Evolutionary conservation across 2,113 vertebrate species (phyloP), one percentile per base, ranked within the genome.

Genomic region (Tragelaphus strepsiceros): DNA sequence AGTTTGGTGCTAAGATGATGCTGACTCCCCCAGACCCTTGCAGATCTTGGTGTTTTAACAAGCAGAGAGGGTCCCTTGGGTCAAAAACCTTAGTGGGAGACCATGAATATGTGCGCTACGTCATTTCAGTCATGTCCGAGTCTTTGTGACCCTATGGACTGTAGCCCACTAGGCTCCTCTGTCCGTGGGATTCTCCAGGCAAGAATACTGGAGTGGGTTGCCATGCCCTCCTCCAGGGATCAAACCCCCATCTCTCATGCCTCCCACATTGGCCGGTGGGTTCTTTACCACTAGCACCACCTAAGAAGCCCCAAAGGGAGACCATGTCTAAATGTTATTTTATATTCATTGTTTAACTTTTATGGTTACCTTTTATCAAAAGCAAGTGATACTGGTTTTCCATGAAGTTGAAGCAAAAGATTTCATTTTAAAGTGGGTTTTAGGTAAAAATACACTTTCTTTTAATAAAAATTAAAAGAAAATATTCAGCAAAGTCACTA

Each of bases 1-100:
- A 3, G n/a, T 21, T 11, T 2, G 17, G 53, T 6, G 22, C 43
- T 2, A 0, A 1, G 0, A 19, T 14, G 64, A 46, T 17, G 24
- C 53, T 9, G 84, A 35, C 16, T 6, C 14, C 59, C 30, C 51
- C 30, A 0, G 3, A 54, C 1, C 21, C 28, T n/a, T 51, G 22
- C 2, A 13, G 28, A 21, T n/a, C 28, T 22, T 15, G 2, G 32
- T 28, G 54, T 51, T 30, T 39, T 30, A 46, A 5, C 10, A 46
- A 43, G 67, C 5, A 62, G 11, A 35, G 35, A 51, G 8, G 24
- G 15, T 39, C 39, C 14, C 39, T 84, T 64, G 46, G 39, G 17
- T 35, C 17, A 1, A 26, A 14, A 28, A 16, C 5, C 35, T 16
- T 22, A 8, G 61, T 19, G 6, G 1, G 35, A 35, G 49, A 14